These are phyloP conservation scores for Sebastes matsubarae DNA, from an alignment of 2,797 vertebrate species.

Conservation along the genomic window DNA sequence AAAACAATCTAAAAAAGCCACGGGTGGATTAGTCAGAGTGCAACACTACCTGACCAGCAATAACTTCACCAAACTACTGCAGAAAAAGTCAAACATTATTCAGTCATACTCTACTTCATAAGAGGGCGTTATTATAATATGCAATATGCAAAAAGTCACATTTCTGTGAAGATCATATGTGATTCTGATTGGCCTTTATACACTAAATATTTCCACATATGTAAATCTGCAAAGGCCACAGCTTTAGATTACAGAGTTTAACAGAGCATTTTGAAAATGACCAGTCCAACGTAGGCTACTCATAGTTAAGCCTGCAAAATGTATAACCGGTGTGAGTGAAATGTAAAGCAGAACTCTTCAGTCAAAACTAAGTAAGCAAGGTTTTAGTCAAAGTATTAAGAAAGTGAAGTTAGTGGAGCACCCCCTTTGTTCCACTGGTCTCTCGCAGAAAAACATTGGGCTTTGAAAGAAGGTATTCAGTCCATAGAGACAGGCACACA, in stretches of 20 bases:
- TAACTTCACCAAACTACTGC: background rate
- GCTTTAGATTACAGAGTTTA: background rate
- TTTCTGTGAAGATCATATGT: background rate
- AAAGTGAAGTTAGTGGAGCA: background rate
- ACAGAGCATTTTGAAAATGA: background rate
- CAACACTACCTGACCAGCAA: background rate
- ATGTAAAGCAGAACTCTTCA: background rate
- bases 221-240: background rate
- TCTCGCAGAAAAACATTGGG: constrained; percentile 7
- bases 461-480: constrained; percentile 37
- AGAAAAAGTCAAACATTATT: background rate
- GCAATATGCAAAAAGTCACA: background rate
- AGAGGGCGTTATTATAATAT: background rate
- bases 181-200: background rate
- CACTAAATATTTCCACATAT: background rate
- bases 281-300: background rate
- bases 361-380: background rate
- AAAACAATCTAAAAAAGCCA: background rate
- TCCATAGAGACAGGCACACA: constrained; percentile 24
- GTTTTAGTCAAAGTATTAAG: background rate
- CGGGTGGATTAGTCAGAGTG: background rate
- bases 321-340: background rate
- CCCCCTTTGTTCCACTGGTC: background rate
- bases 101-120: background rate
- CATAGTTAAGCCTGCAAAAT: background rate